These are phyloP conservation scores for Ophonus ardosiacus DNA, from an alignment of 2,888 invertebrate genomes.

Conservation along the genomic window DNA sequence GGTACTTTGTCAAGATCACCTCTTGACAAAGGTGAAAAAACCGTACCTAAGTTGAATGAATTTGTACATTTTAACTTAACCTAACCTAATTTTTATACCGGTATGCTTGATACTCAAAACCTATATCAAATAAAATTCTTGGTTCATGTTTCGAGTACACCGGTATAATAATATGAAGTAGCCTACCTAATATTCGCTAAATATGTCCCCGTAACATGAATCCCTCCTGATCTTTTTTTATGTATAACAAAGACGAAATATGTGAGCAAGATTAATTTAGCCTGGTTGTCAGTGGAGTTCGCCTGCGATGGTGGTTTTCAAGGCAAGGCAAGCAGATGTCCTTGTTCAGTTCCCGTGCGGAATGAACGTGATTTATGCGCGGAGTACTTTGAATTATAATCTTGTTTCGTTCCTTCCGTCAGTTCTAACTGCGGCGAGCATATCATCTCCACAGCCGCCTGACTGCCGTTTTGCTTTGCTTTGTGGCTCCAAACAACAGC, in stretches of 20 bases:
- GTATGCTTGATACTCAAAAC: too few relatives aligned
- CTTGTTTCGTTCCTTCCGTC: conserved; percentile 52
- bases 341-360: conserved; percentile 21
- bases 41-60: too few relatives aligned
- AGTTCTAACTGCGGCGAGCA: conserved; percentile 44
- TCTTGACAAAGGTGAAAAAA: too few relatives aligned
- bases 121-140: too few relatives aligned
- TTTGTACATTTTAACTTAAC: too few relatives aligned
- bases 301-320: not conserved
- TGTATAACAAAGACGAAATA: not conserved
- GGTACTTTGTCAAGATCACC: too few relatives aligned
- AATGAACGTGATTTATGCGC: conserved; percentile 54
- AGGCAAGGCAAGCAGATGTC: conserved; percentile 13
- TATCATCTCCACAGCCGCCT: conserved; percentile 23
- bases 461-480: conserved; percentile 36
- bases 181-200: not conserved
- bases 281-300: not conserved
- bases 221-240: not conserved
- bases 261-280: not conserved
- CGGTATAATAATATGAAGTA: too few relatives aligned
- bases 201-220: not conserved
- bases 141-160: too few relatives aligned
- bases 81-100: too few relatives aligned
- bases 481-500: conserved; percentile 38
- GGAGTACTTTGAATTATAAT: conserved; percentile 56